Conservation (phyloP, 2,797 vertebrate genomes). For the Lepus townsendii region DNA sequence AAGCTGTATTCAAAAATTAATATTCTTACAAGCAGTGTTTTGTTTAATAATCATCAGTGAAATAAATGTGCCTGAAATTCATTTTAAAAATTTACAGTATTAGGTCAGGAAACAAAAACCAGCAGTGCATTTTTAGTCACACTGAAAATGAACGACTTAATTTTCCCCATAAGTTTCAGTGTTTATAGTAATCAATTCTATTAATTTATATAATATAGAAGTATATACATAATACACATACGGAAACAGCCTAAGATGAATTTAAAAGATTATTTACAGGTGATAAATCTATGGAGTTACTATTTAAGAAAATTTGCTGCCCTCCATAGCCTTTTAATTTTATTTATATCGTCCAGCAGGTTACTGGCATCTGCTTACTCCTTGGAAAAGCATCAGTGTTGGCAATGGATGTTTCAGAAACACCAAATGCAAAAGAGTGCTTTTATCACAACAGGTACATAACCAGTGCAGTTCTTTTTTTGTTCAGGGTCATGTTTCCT, state of each 20-base stretch:
- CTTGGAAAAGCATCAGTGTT: too few species aligned
- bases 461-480: constrained; percentile 59
- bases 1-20: neutral
- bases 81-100: constrained; percentile 89
- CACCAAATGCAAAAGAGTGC: constrained; percentile 73
- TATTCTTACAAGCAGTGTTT: constrained; percentile 90
- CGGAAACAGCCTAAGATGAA: constrained; percentile 79
- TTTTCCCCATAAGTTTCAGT: constrained; percentile 86
- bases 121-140: constrained; percentile 89
- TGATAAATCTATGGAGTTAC: constrained; percentile 73
- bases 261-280: too few species aligned
- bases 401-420: constrained; percentile 6
- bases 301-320: constrained; percentile 77
- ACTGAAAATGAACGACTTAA: constrained; percentile 87
- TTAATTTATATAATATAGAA: constrained; percentile 88
- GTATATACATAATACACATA: constrained; percentile 83
- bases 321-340: constrained; percentile 77
- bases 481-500: constrained; percentile 78
- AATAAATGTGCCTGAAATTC: constrained; percentile 91
- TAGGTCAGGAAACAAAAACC: constrained; percentile 87
- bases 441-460: constrained; percentile 29
- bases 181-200: constrained; percentile 89
- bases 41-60: constrained; percentile 91
- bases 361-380: neutral
- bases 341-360: constrained; percentile 77